Base-by-base conservation (phyloP, 1,140 invertebrate species). In the Linepithema humile region DNA sequence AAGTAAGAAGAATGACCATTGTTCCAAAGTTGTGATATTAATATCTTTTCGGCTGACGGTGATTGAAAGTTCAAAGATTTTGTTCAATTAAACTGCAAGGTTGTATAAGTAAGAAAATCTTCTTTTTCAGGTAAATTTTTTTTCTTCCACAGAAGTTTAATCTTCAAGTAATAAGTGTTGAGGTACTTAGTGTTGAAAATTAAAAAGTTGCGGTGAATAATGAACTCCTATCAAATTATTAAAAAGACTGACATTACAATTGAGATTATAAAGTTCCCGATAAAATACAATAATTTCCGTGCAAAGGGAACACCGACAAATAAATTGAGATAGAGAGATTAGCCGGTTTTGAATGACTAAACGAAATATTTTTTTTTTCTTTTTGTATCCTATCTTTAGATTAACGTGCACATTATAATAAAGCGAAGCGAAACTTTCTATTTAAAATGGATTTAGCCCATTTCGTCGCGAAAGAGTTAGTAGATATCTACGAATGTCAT, bases 1-100 rank as follows among this genome's bases (percentile, higher is more conserved):
- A 78, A 78, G 74, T 78, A 78, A 67, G 75, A 78, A 67, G 62
- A 69, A 53, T 53, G 64, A 35, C 35, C 32, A 78, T 78, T 78
- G 62, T 78, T 69, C 69, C 62, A 26, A 53, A 78, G 62, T 78
- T 78, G 23, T 17, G 75, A 38, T 78, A 78, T 78, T 78, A 78
- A 78, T 78, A 78, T 53, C 75, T 69, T 64, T 67, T 53, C 17
- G 20, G 62, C 35, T 53, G 17, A 50, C 26, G 38, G 48, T 45
- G 35, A 78, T 78, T 55, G 62, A 69, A 78, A 78, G 48, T 69
- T 78, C 38, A 38, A 29, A n/a, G 75, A 78, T 78, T 69, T 40
- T n/a, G 62, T 53, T 55, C 75, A 53, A 78, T 78, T 69, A 53
- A 78, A 69, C 17, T 53, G 23, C 15, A 17, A 78, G 17, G 69